Evolutionary conservation across 1,140 invertebrate species (phyloP).

Genomic region (Solenopsis invicta): DNA sequence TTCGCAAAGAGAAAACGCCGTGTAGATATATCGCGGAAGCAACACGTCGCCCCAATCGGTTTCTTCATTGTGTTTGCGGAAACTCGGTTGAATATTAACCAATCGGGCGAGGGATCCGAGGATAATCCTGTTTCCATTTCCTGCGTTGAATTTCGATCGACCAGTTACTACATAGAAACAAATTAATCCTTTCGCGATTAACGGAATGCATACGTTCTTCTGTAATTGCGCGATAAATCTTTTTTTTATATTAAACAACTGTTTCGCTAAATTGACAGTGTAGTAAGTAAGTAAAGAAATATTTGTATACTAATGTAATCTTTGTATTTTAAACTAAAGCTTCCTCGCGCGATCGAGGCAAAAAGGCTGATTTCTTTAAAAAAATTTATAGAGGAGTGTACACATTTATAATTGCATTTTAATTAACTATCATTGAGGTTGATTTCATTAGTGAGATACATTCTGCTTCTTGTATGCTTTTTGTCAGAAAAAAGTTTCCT

Average conservation of each 20-base stretch:
- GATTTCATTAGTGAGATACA: slow-evolving; percentile 5
- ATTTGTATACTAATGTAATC: background rate
- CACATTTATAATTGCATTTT: background rate
- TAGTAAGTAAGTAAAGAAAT: background rate
- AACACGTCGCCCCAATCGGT: slow-evolving; percentile 37
- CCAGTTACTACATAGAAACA: background rate
- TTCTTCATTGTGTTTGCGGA: slow-evolving; percentile 47
- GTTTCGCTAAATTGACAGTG: background rate
- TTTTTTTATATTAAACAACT: background rate
- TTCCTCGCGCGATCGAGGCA: background rate
- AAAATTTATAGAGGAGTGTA: too few relatives aligned
- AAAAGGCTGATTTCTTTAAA: background rate
- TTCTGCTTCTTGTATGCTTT: background rate
- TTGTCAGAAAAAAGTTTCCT: background rate
- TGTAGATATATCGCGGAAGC: background rate
- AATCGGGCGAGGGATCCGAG: background rate
- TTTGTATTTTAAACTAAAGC: background rate
- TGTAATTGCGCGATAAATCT: background rate
- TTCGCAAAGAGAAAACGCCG: background rate
- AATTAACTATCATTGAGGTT: background rate
- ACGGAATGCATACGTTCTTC: background rate
- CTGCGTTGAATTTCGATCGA: slow-evolving; percentile 45
- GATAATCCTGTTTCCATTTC: slow-evolving; percentile 48
- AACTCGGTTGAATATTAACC: slow-evolving; percentile 54
- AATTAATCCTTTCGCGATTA: slow-evolving; percentile 34